These are phyloP conservation scores for Drosophila demipolita DNA, from an alignment of 2,888 invertebrate genomes.

Conservation along the genomic window DNA sequence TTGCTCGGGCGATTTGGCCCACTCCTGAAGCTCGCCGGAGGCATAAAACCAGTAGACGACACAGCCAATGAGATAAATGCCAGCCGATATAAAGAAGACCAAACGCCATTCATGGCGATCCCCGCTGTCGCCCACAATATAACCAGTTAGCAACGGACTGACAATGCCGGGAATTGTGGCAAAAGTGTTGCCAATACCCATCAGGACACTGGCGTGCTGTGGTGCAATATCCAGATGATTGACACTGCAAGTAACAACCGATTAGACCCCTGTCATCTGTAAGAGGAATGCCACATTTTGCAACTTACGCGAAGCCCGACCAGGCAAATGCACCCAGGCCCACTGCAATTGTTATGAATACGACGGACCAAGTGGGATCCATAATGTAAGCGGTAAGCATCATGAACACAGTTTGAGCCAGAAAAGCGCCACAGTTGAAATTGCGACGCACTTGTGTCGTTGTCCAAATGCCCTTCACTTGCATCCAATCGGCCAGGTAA, in stretches of 20 bases:
- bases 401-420: conserved; percentile 94
- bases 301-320: conserved; percentile 93
- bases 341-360: conserved; percentile 94
- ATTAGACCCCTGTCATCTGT: neutral
- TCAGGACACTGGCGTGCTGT: conserved; percentile 94
- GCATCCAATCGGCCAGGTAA: conserved; percentile 92
- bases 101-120: conserved; percentile 91
- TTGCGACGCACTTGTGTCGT: conserved; percentile 91
- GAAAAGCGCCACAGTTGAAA: conserved; percentile 91
- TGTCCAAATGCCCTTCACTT: conserved; percentile 88
- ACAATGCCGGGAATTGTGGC: conserved; percentile 96
- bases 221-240: conserved; percentile 96
- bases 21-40: conserved; percentile 93
- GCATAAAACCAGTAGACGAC: conserved; percentile 92
- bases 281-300: neutral
- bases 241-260: conserved; percentile 86
- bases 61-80: conserved; percentile 93
- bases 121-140: conserved; percentile 88
- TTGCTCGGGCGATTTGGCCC: conserved; percentile 87
- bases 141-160: conserved; percentile 93
- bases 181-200: conserved; percentile 96
- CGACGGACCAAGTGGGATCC: conserved; percentile 89
- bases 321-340: conserved; percentile 97
- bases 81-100: conserved; percentile 94
- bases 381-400: conserved; percentile 91